phyloP scores from a whole-genome alignment of 2,113 vertebrate species.

The Rhynchomys soricoides region DNA sequence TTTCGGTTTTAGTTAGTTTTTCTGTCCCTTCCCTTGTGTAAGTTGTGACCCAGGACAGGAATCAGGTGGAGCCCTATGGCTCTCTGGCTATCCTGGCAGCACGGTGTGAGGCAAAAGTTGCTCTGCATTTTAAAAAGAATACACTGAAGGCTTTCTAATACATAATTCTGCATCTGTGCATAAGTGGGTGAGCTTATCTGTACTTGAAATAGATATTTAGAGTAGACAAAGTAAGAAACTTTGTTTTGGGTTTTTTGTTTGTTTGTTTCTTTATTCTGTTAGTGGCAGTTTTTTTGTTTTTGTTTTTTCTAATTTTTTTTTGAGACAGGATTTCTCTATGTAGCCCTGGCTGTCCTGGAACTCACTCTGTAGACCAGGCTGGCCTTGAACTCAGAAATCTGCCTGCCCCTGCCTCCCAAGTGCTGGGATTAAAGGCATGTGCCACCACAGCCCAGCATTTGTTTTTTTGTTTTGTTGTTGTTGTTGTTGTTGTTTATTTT shows the following conservation, averaged over 20 bases:
- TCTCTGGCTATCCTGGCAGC: neutral
- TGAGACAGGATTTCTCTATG: too few relatives aligned
- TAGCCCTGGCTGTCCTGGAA: too few relatives aligned
- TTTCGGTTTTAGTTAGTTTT: neutral
- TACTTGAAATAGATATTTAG: neutral
- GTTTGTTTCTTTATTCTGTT: too few relatives aligned
- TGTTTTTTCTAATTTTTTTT: too few relatives aligned
- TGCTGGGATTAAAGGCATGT: too few relatives aligned
- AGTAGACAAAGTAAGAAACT: neutral
- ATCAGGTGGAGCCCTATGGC: neutral
- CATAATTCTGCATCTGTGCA: neutral
- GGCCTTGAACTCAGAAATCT: too few relatives aligned
- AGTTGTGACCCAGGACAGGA: neutral
- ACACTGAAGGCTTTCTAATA: neutral
- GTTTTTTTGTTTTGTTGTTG: too few relatives aligned
- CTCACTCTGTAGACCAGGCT: too few relatives aligned
- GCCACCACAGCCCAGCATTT: too few relatives aligned
- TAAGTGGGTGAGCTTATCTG: neutral
- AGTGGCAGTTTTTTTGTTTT: too few relatives aligned
- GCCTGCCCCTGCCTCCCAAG: too few relatives aligned
- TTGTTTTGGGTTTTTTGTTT: neutral
- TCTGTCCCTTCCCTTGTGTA: neutral
- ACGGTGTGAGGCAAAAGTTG: neutral
- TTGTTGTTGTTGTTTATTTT: too few relatives aligned
- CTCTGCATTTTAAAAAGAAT: neutral